Evolutionary conservation across 2,797 vertebrate species (phyloP), one percentile per base, ranked within the genome.

Genomic region (Clamator glandarius): DNA sequence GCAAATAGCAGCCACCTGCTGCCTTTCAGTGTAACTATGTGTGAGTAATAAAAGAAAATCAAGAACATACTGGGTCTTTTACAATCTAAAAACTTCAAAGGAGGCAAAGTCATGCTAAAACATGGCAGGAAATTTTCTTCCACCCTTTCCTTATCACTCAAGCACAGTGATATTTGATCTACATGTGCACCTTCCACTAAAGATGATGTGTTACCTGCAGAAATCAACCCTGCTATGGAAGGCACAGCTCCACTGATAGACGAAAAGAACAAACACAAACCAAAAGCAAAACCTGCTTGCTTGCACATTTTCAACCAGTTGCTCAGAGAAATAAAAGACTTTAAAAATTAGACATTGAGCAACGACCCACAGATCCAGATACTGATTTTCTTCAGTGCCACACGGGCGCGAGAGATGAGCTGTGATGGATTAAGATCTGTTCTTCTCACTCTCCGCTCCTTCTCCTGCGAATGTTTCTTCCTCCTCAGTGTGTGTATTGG

Each of bases 241-340:
- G 39, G 35, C 33, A 44, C 0, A 0, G 46, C 51, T 78, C 52
- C 21, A 9, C 24, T 0, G 3, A 20, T 1, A 67, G 35, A 12
- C 8, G 15, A 29, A 55, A 24, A 36, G 15, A 12, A 8, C 12
- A 51, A 46, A 46, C 36, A 46, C 8, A 26, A 46, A 58, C 1
- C 51, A 8, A 54, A 42, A 61, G 3, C 6, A 62, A 74, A 42
- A 31, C 19, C 15, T 6, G 6, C 25, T 4, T 12, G 16, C 16
- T 39, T 66, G 26, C 2, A 31, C 15, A 4, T 33, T 24, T 61
- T 20, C 61, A 89, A n/a, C 8, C 31, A 61, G 17, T 3, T 50
- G 11, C n/a, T 81, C 58, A 52, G 54, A 78, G 42, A 69, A 90
- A n/a, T 2, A 55, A 35, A 3, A 24, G 8, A 52, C 33, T 39